Base-by-base conservation (phyloP, 2,797 vertebrate species). In the Sebastes paucispinis region DNA sequence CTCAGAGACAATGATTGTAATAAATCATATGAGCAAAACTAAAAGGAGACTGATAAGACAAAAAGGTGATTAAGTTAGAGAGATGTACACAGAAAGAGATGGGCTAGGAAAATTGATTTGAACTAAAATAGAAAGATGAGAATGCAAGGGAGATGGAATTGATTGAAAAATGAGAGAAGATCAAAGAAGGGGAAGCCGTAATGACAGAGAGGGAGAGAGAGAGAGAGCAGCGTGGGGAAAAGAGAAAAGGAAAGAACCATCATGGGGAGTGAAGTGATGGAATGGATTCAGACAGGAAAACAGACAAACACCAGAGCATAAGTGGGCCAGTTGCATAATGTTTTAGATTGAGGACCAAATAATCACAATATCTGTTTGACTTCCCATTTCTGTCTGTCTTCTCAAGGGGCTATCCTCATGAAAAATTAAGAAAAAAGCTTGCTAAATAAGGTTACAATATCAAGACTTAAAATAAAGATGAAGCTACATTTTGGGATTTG, bases 261-360 rank as follows among this genome's bases (percentile, higher is more conserved):
- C 68, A 72, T 7, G 24, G 39, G 8, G 71, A 73, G 68, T 27
- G 34, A 80, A 84, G 69, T 87, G 87, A 90, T 82, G 70, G 75
- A 79, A 89, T 77, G 62, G 54, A 87, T 82, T 77, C 57, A 81
- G 84, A 88, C 83, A 89, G 81, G 66, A 86, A 90, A 89, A 87
- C 73, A 88, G 63, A 85, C 77, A 75, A 86, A 86, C 81, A 79
- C 6, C 50, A 54, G 20, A 73, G 81, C 16, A 52, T 58, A 88
- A 90, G 72, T 85, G 79, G 86, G 83, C 39, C 79, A 82, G 80
- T 84, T 90, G 80, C 79, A 78, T 82, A 85, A 89, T 85, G 52
- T 68, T 58, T 63, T 3, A 66, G 50, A 81, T 2, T 62, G 39
- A 74, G 58, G 24, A 82, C 14, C 24, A 75, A 77, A 87, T 74